Evolutionary conservation across 2,797 vertebrate species (phyloP).

Genomic region (Clarias fuscus): DNA sequence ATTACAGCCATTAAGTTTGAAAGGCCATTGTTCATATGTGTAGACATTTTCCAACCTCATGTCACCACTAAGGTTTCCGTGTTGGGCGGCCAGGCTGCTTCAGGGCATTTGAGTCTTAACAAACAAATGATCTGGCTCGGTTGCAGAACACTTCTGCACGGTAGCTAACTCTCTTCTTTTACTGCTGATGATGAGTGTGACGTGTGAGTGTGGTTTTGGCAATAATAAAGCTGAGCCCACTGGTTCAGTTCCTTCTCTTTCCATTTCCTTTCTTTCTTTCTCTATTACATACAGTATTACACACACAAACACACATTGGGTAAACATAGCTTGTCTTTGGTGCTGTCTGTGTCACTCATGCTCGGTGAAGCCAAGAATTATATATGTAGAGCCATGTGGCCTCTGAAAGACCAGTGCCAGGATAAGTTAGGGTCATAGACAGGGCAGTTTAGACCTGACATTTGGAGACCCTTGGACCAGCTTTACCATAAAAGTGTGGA

Average conservation of each 20-base stretch:
- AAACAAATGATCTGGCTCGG: conserved; percentile 28
- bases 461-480: background rate
- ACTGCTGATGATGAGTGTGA: conserved; percentile 31
- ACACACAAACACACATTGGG: background rate
- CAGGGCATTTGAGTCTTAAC: conserved; percentile 23
- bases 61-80: conserved; percentile 15
- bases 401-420: conserved; percentile 15
- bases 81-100: conserved; percentile 28
- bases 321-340: conserved; percentile 26
- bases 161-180: conserved; percentile 9
- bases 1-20: conserved; percentile 38
- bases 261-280: background rate
- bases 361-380: conserved; percentile 27
- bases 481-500: background rate
- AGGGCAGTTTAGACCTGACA: background rate
- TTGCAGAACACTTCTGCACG: conserved; percentile 23
- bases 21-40: conserved; percentile 29
- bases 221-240: conserved; percentile 29
- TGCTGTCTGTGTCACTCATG: conserved; percentile 35
- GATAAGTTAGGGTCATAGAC: background rate
- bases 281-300: background rate
- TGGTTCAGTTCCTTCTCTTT: conserved; percentile 29
- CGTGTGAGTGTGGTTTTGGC: conserved; percentile 47
- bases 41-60: conserved; percentile 49
- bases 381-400: conserved; percentile 16